A percentile compares a stretch with the other conserved stretches of the same genome.
These are phyloP conservation scores for Agapetus fuscipes DNA, from an alignment of 2,888 invertebrate species.

Conservation along the genomic window DNA sequence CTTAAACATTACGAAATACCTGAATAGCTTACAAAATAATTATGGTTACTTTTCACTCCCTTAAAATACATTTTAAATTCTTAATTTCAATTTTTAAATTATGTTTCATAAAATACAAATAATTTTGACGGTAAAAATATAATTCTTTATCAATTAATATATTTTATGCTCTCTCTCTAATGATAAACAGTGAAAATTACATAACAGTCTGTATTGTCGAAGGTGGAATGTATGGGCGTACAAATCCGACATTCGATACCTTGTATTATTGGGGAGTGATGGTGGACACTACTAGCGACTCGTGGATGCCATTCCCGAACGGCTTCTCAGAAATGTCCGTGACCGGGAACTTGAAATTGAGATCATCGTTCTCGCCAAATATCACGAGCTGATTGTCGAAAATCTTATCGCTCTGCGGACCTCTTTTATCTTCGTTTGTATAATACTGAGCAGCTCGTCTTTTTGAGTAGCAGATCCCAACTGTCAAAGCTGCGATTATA, in stretches of 20 bases:
- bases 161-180: too few species aligned
- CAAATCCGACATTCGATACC: not conserved
- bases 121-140: too few species aligned
- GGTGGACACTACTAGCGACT: constrained; percentile 12
- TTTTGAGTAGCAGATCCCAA: constrained; percentile 55
- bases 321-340: constrained; percentile 13
- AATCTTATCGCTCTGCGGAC: constrained; percentile 30
- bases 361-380: constrained; percentile 38
- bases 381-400: constrained; percentile 34
- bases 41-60: too few species aligned
- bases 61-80: too few species aligned
- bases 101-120: too few species aligned
- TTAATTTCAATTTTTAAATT: too few species aligned
- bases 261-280: constrained; percentile 15
- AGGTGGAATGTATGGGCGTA: not conserved
- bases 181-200: too few species aligned
- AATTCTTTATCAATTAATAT: too few species aligned
- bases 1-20: too few species aligned
- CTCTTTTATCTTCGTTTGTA: constrained; percentile 63
- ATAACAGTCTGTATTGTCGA: not conserved
- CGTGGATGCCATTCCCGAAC: constrained; percentile 6
- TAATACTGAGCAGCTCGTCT: constrained; percentile 66
- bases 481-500: constrained; percentile 44
- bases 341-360: constrained; percentile 49
- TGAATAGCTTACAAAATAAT: too few species aligned